phyloP scores from a whole-genome alignment of 1,140 invertebrate genomes.

The Ptiloglossa arizonensis region DNA sequence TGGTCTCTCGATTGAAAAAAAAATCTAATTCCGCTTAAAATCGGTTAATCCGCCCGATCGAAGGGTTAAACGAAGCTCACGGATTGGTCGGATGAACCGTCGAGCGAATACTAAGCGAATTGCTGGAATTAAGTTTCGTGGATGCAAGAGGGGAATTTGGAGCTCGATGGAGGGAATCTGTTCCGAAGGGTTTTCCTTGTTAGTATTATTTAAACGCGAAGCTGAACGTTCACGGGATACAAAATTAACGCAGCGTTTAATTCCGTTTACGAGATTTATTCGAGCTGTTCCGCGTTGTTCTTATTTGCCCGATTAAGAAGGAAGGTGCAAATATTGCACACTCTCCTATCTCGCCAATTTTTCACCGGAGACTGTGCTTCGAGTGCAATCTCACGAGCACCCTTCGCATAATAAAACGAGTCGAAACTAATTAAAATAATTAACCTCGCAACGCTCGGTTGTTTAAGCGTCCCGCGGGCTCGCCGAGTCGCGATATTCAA shows the following conservation, averaged over 20 bases:
- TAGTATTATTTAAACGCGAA: too few species aligned
- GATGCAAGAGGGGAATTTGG: neutral
- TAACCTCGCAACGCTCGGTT: neutral
- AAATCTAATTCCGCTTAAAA: neutral
- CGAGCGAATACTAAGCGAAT: neutral
- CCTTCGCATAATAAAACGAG: conserved; percentile 1
- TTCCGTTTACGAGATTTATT: neutral
- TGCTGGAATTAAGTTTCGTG: neutral
- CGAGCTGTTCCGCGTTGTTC: neutral
- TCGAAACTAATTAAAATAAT: conserved; percentile 31
- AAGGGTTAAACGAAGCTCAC: neutral
- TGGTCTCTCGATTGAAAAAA: neutral
- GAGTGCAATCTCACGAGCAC: neutral
- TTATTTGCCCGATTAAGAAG: neutral
- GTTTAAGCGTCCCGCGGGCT: neutral
- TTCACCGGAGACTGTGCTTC: neutral
- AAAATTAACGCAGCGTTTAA: neutral
- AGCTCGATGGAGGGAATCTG: neutral
- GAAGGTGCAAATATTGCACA: neutral
- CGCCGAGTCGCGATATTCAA: neutral
- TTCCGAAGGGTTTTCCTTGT: too few species aligned
- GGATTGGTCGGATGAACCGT: conserved; percentile 3
- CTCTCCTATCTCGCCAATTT: neutral
- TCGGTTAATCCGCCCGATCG: conserved; percentile 8
- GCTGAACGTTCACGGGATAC: neutral